Evolutionary conservation across 2,797 vertebrate species (phyloP), one percentile per base, ranked within the genome.

Genomic region (Paratrypauchen microcephalus): DNA sequence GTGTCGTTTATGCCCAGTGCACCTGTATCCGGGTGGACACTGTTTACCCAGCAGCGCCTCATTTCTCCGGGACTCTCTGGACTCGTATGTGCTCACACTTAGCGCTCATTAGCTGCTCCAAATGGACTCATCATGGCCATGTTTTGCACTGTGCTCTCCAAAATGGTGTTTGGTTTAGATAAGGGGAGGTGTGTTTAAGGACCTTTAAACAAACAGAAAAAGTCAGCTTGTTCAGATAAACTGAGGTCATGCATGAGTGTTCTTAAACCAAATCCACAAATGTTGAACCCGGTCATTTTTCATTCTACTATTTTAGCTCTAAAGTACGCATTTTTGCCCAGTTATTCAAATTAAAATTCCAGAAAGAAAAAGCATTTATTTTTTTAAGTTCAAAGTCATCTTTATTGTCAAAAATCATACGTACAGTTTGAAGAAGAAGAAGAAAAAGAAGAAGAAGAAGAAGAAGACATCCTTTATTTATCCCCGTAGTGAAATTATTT

Each of bases 81-180:
- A 0, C 59, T 21, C 9, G 2, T 19, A 3, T 28, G 21, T 7
- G 21, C 21, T 62, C 60, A 56, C 55, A 56, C 55, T 26, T 28
- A 48, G 16, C 0, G 3, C 13, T 18, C 62, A 26, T 45, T 26
- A 23, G 23, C 5, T 19, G 39, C 62, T 19, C 21, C 62, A 64
- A 64, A 64, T 64, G 62, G 21, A 64, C 62, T 24, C 21, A 18
- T 63, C 12, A 63, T 15, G 36, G 21, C 21, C 15, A 1, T 64
- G 62, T 24, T 48, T 48, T 26, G 21, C 7, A 1, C 6, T 11
- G 21, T 4, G 23, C 62, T 64, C 15, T 47, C 16, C 6, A 16
- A 62, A 47, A 64, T 64, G 62, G 21, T 47, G 41, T 64, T 64
- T 64, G 23, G 39, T 28, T 64, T 18, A 64, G 62, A 64, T 64